Evolutionary conservation across 2,797 vertebrate species (phyloP), one percentile per base, ranked within the genome.

Genomic region (Momotus momota): DNA sequence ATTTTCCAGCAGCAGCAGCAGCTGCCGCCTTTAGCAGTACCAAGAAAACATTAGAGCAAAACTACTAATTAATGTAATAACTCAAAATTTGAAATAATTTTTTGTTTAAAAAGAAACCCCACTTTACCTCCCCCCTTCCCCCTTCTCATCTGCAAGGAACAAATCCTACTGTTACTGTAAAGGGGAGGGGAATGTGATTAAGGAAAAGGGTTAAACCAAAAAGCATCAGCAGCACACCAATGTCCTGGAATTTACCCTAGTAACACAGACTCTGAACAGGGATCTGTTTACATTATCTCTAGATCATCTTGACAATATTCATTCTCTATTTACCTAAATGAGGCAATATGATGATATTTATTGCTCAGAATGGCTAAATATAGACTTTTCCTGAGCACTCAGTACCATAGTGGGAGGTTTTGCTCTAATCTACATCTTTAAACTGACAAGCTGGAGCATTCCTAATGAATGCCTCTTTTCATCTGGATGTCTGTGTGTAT

Each of bases 381-480:
- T 99, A 99, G 99, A 98, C 98, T 98, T 98, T 98, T 99, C 98
- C 98, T 98, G 99, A 98, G 98, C 98, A 97, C 98, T 98, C 97
- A 96, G 97, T 97, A 98, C 98, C 98, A 97, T 98, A 98, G 99
- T 99, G 99, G 99, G 99, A 99, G 99, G 99, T 98, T 99, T 99
- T 98, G 98, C 98, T 99, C 99, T 99, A 99, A 99, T 99, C 99
- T 99, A 98, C 99, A 98, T 99, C 98, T 99, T 98, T 98, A 98
- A 98, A 98, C 99, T 99, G 99, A 99, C 99, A 99, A 99, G 98
- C 99, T 98, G 98, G 99, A 99, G 99, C 98, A 99, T 98, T 99
- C 98, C 98, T 99, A 99, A 99, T 99, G 99, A 99, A 99, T 99
- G 99, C 98, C 98, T 99, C 99, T 99, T 99, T 99, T 99, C 99